Evolutionary conservation across 2,888 invertebrate species (phyloP).

Genomic region (Ligdia adustata): DNA sequence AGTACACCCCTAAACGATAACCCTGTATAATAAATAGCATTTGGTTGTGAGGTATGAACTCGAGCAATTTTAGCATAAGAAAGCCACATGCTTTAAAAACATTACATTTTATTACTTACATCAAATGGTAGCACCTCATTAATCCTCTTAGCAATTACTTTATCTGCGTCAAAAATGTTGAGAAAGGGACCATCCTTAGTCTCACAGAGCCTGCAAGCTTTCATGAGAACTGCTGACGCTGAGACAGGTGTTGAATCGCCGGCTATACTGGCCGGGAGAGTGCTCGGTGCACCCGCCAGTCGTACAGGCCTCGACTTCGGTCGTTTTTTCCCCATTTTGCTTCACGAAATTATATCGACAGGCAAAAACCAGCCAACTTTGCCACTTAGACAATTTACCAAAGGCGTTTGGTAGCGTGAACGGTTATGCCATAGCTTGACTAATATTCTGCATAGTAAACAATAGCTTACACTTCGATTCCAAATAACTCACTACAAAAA

Average conservation of each 20-base stretch:
- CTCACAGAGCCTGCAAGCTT: slow-evolving; percentile 76
- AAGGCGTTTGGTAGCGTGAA: no score
- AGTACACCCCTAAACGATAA: no score
- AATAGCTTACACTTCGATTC: no score
- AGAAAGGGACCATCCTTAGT: slow-evolving; percentile 77
- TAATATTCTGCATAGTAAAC: no score
- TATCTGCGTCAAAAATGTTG: slow-evolving; percentile 74
- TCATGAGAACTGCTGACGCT: slow-evolving; percentile 49
- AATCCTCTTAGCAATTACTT: slow-evolving; percentile 71
- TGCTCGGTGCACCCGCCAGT: slow-evolving; percentile 17
- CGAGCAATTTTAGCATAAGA: no score
- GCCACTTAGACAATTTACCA: no score
- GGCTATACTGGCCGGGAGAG: slow-evolving; percentile 42
- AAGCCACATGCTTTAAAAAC: no score
- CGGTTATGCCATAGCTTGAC: no score
- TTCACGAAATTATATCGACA: slow-evolving; percentile 15
- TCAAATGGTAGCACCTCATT: slow-evolving; percentile 73
- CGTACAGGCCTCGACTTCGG: slow-evolving; percentile 49
- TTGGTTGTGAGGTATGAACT: no score
- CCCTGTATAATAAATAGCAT: no score
- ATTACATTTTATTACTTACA: no score
- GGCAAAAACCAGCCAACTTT: slow-evolving; percentile 8
- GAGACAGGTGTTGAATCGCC: slow-evolving; percentile 47
- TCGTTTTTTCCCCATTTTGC: slow-evolving; percentile 65
- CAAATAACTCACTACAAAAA: no score